A percentile compares a stretch with the other conserved stretches of the same genome.
These are phyloP conservation scores for Rhagonycha fulva DNA, from an alignment of 2,888 invertebrate species.

Conservation along the genomic window DNA sequence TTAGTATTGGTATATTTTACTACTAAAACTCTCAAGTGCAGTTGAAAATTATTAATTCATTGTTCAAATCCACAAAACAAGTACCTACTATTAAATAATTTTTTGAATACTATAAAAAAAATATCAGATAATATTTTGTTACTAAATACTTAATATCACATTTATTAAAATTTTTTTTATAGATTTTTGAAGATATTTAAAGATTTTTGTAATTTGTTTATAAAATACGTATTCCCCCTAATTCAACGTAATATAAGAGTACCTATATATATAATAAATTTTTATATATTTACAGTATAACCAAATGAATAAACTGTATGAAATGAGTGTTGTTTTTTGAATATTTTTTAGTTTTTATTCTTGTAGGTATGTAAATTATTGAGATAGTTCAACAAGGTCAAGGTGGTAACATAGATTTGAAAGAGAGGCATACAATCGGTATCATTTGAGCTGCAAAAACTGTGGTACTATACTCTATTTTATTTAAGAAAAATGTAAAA, in stretches of 20 bases:
- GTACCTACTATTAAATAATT: neutral
- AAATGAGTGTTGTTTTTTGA: conserved; percentile 32
- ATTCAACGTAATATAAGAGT: conserved; percentile 41
- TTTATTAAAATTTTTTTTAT: neutral
- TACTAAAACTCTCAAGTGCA: neutral
- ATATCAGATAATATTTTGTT: conserved; percentile 13
- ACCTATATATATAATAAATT: conserved; percentile 46
- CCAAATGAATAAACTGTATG: conserved; percentile 52
- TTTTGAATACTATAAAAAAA: neutral
- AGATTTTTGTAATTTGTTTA: conserved; percentile 27
- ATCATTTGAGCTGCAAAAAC: too few species aligned
- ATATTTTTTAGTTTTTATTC: neutral
- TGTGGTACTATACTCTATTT: too few species aligned
- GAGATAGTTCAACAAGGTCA: too few species aligned
- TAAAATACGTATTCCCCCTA: conserved; percentile 33
- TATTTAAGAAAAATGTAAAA: too few species aligned
- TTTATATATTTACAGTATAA: conserved; percentile 51
- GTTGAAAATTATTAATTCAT: neutral
- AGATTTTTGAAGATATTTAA: conserved; percentile 21
- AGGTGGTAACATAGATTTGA: too few species aligned
- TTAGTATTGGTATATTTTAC: conserved; percentile 5
- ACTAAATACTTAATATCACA: conserved; percentile 20
- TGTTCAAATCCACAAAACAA: neutral
- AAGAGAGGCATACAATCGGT: too few species aligned
- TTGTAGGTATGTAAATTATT: too few species aligned